These are phyloP conservation scores for Boulengeromyrus knoepffleri DNA, from an alignment of 2,113 vertebrate species.

Conservation along the genomic window DNA sequence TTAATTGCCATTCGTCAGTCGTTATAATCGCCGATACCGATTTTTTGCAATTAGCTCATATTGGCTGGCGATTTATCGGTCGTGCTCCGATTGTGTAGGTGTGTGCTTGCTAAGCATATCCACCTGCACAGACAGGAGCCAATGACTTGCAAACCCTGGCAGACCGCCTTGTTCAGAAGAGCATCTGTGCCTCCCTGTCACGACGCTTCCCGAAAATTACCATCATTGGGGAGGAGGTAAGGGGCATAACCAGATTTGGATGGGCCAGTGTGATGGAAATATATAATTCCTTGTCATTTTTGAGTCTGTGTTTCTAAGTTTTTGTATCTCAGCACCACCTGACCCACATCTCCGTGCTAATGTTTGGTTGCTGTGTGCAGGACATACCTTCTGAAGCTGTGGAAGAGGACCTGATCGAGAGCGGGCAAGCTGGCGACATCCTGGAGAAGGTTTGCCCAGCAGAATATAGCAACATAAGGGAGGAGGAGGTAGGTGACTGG, in stretches of 20 bases:
- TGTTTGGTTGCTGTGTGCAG: slow-evolving; percentile 44
- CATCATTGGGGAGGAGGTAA: slow-evolving; percentile 93
- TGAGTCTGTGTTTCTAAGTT: background rate
- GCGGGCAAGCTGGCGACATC: slow-evolving; percentile 74
- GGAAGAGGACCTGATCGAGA: slow-evolving; percentile 78
- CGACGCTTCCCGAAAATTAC: slow-evolving; percentile 81
- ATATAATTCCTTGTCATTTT: background rate
- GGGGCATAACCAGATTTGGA: background rate
- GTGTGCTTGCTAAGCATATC: background rate
- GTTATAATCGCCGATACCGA: too few species aligned
- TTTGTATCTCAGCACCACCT: background rate
- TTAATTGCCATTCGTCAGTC: background rate
- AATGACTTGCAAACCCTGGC: slow-evolving; percentile 91
- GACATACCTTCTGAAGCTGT: slow-evolving; percentile 74
- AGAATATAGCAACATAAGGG: slow-evolving; percentile 72
- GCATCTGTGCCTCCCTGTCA: slow-evolving; percentile 84
- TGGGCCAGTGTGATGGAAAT: background rate
- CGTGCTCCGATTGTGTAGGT: background rate
- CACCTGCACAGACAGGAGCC: slow-evolving; percentile 64
- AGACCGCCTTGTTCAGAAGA: slow-evolving; percentile 84
- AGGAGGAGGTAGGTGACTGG: slow-evolving; percentile 75
- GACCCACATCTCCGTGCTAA: background rate
- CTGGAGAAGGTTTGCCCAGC: slow-evolving; percentile 75
- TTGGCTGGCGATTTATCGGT: background rate
- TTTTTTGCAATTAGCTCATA: background rate